phyloP scores from a whole-genome alignment of 2,113 vertebrate genomes.

The Burhinus oedicnemus region DNA sequence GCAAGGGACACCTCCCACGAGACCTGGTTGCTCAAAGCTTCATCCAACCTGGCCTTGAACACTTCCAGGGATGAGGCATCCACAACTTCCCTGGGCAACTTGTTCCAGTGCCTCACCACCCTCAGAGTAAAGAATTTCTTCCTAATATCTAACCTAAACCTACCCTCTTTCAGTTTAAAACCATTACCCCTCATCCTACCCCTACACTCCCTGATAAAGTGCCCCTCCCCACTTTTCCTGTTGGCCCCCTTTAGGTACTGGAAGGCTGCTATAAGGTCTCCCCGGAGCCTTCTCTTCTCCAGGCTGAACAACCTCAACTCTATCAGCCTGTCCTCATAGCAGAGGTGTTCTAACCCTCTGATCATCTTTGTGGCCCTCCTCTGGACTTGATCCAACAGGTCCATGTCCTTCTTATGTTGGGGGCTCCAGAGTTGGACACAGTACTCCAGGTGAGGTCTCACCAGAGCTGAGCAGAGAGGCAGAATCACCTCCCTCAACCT shows the following conservation, averaged over 20 bases:
- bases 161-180: neutral
- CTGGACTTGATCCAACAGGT: neutral
- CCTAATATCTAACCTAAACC: neutral
- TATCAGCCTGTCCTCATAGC: neutral
- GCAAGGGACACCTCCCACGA: neutral
- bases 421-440: neutral
- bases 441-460: neutral
- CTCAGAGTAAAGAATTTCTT: neutral
- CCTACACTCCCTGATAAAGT: neutral
- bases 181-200: neutral
- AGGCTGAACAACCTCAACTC: neutral
- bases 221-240: neutral
- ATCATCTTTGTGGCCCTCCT: neutral
- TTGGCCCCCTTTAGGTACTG: neutral
- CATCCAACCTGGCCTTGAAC: neutral
- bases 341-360: neutral
- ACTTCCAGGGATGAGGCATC: neutral
- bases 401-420: neutral
- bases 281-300: neutral
- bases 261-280: neutral
- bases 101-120: neutral
- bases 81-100: neutral
- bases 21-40: neutral
- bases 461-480: neutral
- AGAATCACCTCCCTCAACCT: neutral